Evolutionary conservation across 2,888 invertebrate genomes (phyloP), one percentile per base, ranked within the genome.

Genomic region (Ectemnius cavifrons): DNA sequence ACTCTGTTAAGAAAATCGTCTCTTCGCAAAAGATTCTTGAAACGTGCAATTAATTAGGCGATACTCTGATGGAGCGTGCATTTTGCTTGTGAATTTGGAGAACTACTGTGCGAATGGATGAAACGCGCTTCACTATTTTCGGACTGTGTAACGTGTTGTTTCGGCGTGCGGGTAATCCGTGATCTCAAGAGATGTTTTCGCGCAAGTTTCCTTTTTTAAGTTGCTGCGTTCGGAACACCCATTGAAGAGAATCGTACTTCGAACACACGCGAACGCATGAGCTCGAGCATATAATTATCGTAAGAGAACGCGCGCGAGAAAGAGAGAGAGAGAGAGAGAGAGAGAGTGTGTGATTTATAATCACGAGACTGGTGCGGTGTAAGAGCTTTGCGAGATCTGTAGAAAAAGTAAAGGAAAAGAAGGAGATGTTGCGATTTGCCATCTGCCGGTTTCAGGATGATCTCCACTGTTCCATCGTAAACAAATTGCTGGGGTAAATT

Each of bases 101-200:
- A 11, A 6, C 37, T 37, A 11, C 6, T 14, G 52, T 52, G 52
- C 52, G 52, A n/a, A 13, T 52, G 52, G 52, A 52, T 13, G 4
- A 16, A 52, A 52, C 52, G 52, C 52, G n/a, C 52, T 52, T 52
- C 16, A 16, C 52, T 16, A 16, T 0, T 52, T 52, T 16, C 16
- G n/a, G 4, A 52, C 52, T 16, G 8, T 52, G 52, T n/a, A 52
- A 52, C 37, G 37, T 52, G 16, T 16, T 14, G n/a, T 52, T 52
- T 52, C 16, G 14, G 16, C 23, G 23, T 23, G 23, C 23, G 23
- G 23, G 2, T 6, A 52, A 18, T 69, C 67, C 73, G 60, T 72
- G 79, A 79, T 76, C 75, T 79, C 79, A 67, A 69, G 59, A 65
- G 66, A 73, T 58, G 67, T 73, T 59, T 67, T 6, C 37, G 67